Conservation (phyloP, 2,888 invertebrate genomes). For the Nomada flava region DNA sequence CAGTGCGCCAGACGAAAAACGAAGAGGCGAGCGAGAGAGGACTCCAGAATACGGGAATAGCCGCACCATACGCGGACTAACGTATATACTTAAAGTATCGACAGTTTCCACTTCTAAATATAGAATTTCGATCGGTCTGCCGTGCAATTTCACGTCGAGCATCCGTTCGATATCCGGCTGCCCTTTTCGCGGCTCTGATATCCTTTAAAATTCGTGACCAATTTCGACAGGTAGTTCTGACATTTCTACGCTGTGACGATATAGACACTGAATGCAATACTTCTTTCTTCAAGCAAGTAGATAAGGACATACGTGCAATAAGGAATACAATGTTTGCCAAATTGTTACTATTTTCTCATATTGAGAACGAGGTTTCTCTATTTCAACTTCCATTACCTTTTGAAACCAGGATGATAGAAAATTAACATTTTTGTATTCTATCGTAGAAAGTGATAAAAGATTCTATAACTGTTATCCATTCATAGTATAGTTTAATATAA, state of each 20-base stretch:
- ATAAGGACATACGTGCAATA: too few relatives aligned
- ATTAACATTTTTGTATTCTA: too few relatives aligned
- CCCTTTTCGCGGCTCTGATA: constrained; percentile 17
- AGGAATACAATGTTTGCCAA: too few relatives aligned
- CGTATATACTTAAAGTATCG: constrained; percentile 52
- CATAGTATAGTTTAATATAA: too few relatives aligned
- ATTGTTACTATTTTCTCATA: too few relatives aligned
- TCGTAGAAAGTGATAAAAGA: too few relatives aligned
- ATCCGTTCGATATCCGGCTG: constrained; percentile 47
- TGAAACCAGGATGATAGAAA: too few relatives aligned
- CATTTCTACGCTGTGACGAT: background rate
- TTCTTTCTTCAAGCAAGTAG: too few relatives aligned
- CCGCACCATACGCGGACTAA: constrained; percentile 54
- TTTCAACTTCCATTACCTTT: too few relatives aligned
- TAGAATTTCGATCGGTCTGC: constrained; percentile 69
- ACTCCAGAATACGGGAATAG: constrained; percentile 70
- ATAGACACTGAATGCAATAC: background rate
- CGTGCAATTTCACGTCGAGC: constrained; percentile 33
- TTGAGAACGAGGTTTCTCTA: too few relatives aligned
- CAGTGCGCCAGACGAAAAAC: constrained; percentile 65
- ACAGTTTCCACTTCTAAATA: constrained; percentile 68
- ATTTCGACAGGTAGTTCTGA: background rate
- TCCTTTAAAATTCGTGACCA: background rate
- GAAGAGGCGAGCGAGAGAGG: constrained; percentile 50
- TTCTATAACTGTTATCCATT: too few relatives aligned